Conservation (phyloP, 2,113 vertebrate genomes). For the Pygoscelis adeliae region DNA sequence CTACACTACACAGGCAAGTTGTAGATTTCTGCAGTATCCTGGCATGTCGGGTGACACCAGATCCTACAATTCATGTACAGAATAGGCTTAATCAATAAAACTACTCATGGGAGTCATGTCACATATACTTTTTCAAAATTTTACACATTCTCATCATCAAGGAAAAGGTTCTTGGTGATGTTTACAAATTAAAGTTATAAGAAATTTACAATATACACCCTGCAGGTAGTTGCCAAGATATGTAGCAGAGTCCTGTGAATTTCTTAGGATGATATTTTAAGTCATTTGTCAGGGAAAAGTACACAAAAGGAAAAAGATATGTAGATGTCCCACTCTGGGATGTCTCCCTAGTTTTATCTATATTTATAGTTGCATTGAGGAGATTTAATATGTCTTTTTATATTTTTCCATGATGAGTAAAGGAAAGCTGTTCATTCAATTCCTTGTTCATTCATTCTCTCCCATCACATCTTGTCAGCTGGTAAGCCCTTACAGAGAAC, state of each 20-base stretch:
- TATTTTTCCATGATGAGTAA: not conserved
- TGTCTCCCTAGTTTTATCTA: not conserved
- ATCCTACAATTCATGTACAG: not conserved
- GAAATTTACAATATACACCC: not conserved
- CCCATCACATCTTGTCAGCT: not conserved
- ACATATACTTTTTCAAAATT: not conserved
- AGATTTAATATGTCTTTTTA: not conserved
- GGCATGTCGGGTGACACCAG: fast-evolving
- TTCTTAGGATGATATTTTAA: not conserved
- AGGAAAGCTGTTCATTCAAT: not conserved
- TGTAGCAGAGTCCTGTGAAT: not conserved
- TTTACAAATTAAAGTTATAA: not conserved
- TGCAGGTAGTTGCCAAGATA: not conserved
- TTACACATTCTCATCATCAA: fast-evolving
- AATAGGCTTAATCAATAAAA: not conserved
- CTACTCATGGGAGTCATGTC: not conserved
- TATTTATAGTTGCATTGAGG: not conserved
- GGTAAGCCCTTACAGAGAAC: not conserved
- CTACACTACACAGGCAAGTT: fast-evolving
- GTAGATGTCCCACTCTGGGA: not conserved
- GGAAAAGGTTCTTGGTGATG: not conserved
- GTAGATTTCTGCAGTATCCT: not conserved
- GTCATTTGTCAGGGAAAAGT: not conserved
- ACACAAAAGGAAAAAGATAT: not conserved
- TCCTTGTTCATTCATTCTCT: not conserved